phyloP scores from a whole-genome alignment of 2,797 vertebrate genomes.

The Rhynchonycteris naso region DNA sequence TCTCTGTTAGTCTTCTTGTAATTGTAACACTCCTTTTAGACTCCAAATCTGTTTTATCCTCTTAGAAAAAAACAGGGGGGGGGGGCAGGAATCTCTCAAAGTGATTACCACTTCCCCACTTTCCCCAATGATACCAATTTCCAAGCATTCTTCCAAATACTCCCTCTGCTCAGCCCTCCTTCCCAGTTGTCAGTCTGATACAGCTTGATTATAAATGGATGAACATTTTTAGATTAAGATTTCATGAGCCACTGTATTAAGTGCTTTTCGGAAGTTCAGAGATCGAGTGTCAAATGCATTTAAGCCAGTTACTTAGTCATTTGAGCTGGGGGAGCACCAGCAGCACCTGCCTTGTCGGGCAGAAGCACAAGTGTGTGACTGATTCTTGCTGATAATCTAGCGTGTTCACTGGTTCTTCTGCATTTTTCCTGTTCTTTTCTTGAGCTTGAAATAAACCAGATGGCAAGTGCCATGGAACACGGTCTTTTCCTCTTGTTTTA shows the following conservation, averaged over 20 bases:
- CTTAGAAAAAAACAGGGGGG: background rate
- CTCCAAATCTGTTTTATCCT: background rate
- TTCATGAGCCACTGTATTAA: conserved; percentile 78
- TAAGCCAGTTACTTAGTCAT: conserved; percentile 71
- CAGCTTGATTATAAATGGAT: conserved; percentile 71
- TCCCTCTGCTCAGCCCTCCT: background rate
- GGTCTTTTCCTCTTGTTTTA: background rate
- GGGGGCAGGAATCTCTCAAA: background rate
- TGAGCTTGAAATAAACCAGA: conserved; percentile 46
- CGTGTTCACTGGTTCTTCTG: conserved; percentile 1
- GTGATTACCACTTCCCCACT: background rate
- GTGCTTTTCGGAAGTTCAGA: conserved; percentile 76
- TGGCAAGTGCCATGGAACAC: background rate
- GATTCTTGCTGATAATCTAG: background rate
- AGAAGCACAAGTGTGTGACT: background rate
- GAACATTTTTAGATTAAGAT: conserved; percentile 79
- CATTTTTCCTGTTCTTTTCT: background rate
- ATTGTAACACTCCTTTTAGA: background rate
- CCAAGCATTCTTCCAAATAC: background rate
- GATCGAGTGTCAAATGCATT: conserved; percentile 67
- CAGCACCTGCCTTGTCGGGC: background rate
- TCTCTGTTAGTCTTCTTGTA: background rate
- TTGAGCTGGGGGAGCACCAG: conserved; percentile 35
- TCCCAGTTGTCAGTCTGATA: conserved; percentile 49
- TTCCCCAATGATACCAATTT: background rate